Base-by-base conservation (phyloP, 2,888 invertebrate species). In the Microchrysa polita region DNA sequence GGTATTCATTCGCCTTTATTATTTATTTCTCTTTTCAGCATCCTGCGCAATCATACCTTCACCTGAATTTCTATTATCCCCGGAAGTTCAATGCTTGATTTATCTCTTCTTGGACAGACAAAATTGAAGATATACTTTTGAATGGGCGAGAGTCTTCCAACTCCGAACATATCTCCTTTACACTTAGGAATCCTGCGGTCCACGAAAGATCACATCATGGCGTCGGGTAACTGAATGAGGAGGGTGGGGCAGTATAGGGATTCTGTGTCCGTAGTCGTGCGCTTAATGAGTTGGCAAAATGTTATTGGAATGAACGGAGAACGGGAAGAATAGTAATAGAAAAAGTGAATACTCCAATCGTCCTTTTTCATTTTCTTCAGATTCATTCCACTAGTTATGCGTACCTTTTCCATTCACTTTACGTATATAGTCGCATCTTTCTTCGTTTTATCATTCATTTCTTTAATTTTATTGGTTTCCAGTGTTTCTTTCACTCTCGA, bases 281-380 rank as follows among this genome's bases (percentile, higher is more conserved):
- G 69, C 57, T 14, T 69, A 40, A 69, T 57, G 69, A 69, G 42
- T 55, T 22, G 57, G 57, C 23, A 69, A 57, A 57, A 57, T 69
- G 42, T 40, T 57, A 22, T 65, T 42, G 16, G 10, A 61, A 5
- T 42, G 23, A 27, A 48, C 22, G 27, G 55, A 59, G 59, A 12
- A 20, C 42, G 12, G 42, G 42, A 9, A n/a, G n/a, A n/a, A n/a
- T n/a, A n/a, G n/a, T n/a, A n/a, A n/a, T n/a, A 34, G 27, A 34
- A 7, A 34, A 34, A 10, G 23, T 23, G 27, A 27, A 59, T 59
- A 27, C 14, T n/a, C 20, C 4, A 18, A 23, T 61, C 23, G 14
- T 61, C 23, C 61, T 23, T 14, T n/a, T 23, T 59, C 27, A 23
- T 23, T 40, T n/a, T 40, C 2, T 42, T 40, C 61, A 34, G 52